Evolutionary conservation across 2,113 vertebrate genomes (phyloP).

Genomic region (Rana temporaria): DNA sequence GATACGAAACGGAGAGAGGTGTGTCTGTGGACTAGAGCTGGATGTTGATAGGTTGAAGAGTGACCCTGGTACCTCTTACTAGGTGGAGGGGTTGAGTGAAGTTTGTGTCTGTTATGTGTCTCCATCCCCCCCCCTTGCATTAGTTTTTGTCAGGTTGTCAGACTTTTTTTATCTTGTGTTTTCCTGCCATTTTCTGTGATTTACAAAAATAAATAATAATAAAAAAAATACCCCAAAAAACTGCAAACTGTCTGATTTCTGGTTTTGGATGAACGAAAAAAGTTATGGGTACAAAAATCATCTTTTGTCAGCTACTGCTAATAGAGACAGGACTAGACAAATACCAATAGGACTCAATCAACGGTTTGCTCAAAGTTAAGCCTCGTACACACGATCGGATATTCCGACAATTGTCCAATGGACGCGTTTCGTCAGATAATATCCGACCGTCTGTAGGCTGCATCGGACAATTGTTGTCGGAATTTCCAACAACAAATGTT

Average conservation of each 20-base stretch:
- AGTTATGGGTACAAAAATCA: not conserved
- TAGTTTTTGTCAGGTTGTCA: conserved; percentile 55
- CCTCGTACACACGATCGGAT: too few relatives aligned
- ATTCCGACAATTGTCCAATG: too few relatives aligned
- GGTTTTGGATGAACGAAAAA: not conserved
- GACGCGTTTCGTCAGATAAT: too few relatives aligned
- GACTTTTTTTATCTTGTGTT: conserved; percentile 55
- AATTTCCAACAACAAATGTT: too few relatives aligned
- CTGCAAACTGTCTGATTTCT: conserved; percentile 17
- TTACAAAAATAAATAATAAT: conserved; percentile 57
- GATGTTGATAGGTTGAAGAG: not conserved
- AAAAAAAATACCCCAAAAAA: conserved; percentile 58
- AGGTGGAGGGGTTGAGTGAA: conserved; percentile 6
- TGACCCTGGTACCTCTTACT: not conserved
- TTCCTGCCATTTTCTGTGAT: conserved; percentile 59
- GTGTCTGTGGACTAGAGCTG: not conserved
- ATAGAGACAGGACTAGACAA: too few relatives aligned
- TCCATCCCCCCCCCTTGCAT: conserved; percentile 46
- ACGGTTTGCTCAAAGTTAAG: too few relatives aligned
- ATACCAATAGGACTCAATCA: too few relatives aligned
- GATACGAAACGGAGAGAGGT: not conserved
- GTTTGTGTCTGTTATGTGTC: conserved; percentile 44
- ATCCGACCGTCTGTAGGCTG: too few relatives aligned
- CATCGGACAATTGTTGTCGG: too few relatives aligned
- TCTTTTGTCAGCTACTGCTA: too few relatives aligned